Conservation (phyloP, 2,888 invertebrate species). For the Heliconius sara region DNA sequence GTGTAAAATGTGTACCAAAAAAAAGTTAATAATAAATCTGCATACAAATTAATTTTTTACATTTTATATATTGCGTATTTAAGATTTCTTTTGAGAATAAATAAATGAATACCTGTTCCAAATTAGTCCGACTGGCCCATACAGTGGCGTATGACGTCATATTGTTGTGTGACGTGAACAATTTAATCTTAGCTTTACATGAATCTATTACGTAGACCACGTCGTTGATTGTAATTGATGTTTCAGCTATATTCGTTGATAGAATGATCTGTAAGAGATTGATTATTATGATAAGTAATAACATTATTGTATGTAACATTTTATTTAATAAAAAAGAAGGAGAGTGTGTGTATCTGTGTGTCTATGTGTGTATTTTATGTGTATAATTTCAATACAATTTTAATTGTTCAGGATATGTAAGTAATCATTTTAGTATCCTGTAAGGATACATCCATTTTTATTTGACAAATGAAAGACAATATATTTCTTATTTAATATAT, state of each 20-base stretch:
- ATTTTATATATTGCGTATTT: too few species aligned
- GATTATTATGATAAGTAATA: conserved; percentile 28
- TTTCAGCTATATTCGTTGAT: conserved; percentile 99
- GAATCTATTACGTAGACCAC: conserved; percentile 99
- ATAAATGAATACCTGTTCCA: conserved; percentile 89
- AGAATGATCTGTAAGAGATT: conserved; percentile 89
- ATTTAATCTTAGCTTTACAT: conserved; percentile 98
- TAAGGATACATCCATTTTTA: too few species aligned
- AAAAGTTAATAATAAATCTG: too few species aligned
- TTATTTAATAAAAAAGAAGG: neutral
- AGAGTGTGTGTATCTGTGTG: too few species aligned
- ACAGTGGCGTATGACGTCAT: conserved; percentile 99
- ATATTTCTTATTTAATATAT: too few species aligned
- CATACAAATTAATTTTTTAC: too few species aligned
- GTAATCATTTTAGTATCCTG: too few species aligned
- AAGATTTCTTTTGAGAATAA: neutral
- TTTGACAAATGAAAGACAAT: too few species aligned
- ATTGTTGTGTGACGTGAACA: conserved; percentile 99
- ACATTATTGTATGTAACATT: neutral
- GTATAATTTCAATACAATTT: too few species aligned
- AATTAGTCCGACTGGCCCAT: conserved; percentile 96
- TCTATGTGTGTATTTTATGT: too few species aligned
- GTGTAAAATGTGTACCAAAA: too few species aligned
- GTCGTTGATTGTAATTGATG: conserved; percentile 98
- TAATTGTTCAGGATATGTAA: too few species aligned